Percentiles rank a stretch among this genome's conserved stretches.
Evolutionary conservation across 2,113 vertebrate genomes (phyloP).

Genomic region (Rafetus swinhoei): DNA sequence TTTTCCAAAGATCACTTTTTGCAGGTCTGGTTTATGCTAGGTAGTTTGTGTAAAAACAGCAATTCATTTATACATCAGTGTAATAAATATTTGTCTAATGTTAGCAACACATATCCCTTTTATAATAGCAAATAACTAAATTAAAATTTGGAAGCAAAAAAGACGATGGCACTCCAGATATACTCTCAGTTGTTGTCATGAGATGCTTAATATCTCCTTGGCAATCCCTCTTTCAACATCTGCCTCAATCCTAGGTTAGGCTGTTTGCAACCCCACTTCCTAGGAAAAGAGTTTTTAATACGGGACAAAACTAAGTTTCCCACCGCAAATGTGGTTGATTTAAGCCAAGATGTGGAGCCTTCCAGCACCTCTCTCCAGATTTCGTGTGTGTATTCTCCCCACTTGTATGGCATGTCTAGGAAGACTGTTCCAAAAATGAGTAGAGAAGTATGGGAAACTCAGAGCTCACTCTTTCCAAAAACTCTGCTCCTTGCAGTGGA

Average conservation of each 20-base stretch:
- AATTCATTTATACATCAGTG: conserved; percentile 5
- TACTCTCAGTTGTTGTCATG: neutral
- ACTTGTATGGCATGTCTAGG: neutral
- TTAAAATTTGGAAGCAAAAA: neutral
- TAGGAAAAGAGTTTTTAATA: neutral
- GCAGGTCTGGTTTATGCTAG: neutral
- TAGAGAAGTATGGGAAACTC: neutral
- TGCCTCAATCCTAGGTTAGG: neutral
- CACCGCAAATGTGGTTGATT: neutral
- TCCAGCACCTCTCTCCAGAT: neutral
- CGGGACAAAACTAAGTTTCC: neutral
- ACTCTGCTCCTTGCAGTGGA: neutral
- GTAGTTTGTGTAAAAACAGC: neutral
- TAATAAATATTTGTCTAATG: neutral
- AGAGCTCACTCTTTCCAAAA: neutral
- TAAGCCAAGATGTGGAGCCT: neutral
- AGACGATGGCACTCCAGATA: no score
- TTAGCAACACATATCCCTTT: neutral
- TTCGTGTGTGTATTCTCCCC: neutral
- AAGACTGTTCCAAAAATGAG: neutral
- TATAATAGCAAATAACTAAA: neutral
- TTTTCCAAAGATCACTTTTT: neutral
- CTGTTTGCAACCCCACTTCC: neutral
- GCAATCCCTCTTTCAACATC: neutral
- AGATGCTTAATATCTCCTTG: neutral